phyloP scores from a whole-genome alignment of 2,888 invertebrate genomes.

The Elmis aenea region DNA sequence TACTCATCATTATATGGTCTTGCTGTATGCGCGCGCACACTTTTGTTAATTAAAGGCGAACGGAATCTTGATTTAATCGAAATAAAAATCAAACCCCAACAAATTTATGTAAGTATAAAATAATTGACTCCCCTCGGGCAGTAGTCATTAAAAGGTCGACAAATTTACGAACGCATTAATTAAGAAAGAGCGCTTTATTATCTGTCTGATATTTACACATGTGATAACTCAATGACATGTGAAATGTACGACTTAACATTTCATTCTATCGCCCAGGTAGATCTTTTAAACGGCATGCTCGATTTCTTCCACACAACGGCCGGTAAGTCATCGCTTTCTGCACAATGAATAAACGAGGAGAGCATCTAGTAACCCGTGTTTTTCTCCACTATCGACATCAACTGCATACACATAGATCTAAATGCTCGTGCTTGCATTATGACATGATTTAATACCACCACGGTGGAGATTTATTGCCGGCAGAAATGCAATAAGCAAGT shows the following conservation, averaged over 20 bases:
- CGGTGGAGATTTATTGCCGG: too few relatives aligned
- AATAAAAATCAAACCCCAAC: too few relatives aligned
- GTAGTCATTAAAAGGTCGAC: conserved; percentile 10
- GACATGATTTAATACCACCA: conserved; percentile 5
- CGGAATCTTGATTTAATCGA: too few relatives aligned
- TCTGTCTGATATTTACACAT: conserved; percentile 20
- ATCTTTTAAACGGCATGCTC: too few relatives aligned
- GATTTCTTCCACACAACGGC: too few relatives aligned
- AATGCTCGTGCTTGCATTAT: conserved; percentile 7
- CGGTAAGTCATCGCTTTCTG: too few relatives aligned
- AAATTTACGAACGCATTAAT: conserved; percentile 22
- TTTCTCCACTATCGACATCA: neutral
- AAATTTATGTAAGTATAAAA: conserved; percentile 7
- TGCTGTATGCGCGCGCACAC: too few relatives aligned
- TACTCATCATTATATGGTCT: too few relatives aligned
- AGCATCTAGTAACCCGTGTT: too few relatives aligned
- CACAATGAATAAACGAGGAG: too few relatives aligned
- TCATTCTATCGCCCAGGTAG: conserved; percentile 12
- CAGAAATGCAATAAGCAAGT: too few relatives aligned
- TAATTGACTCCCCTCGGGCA: conserved; percentile 7
- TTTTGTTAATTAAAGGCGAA: too few relatives aligned
- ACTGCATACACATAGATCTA: conserved; percentile 4
- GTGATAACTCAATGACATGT: conserved; percentile 19
- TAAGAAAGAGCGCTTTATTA: conserved; percentile 11
- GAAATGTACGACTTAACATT: conserved; percentile 18